Percentiles rank a stretch among this genome's conserved stretches.
These are phyloP conservation scores for Erythrolamprus reginae DNA, from an alignment of 2,113 vertebrate species.

Conservation along the genomic window DNA sequence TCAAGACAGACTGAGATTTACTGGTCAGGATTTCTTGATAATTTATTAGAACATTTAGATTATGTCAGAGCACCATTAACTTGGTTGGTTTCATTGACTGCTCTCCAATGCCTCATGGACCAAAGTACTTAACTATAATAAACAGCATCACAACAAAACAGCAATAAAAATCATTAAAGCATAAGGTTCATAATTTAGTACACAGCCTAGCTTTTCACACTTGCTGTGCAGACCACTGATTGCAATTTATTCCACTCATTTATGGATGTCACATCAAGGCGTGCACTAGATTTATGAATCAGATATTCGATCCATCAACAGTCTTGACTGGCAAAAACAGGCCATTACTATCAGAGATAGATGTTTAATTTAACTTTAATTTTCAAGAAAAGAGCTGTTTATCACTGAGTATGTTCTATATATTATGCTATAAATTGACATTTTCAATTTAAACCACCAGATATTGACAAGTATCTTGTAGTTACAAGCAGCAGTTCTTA, in stretches of 20 bases:
- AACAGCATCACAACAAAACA: constrained; percentile 46
- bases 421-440: neutral
- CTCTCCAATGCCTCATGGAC: constrained; percentile 14
- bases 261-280: neutral
- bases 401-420: neutral
- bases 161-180: constrained; percentile 56
- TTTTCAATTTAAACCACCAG: neutral
- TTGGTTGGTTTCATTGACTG: constrained; percentile 19
- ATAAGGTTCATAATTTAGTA: constrained; percentile 38
- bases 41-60: neutral
- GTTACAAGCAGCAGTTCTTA: accelerated
- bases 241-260: constrained; percentile 49
- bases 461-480: neutral
- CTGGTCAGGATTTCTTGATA: neutral
- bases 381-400: neutral
- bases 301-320: neutral
- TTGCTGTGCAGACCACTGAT: constrained; percentile 33
- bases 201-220: constrained; percentile 40
- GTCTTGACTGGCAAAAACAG: accelerated
- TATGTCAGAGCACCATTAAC: constrained; percentile 14
- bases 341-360: accelerated
- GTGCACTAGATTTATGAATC: neutral
- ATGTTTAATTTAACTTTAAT: neutral
- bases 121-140: constrained; percentile 35
- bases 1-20: neutral